Evolutionary conservation across 2,797 vertebrate species (phyloP).

Genomic region (Pitangus sulphuratus): DNA sequence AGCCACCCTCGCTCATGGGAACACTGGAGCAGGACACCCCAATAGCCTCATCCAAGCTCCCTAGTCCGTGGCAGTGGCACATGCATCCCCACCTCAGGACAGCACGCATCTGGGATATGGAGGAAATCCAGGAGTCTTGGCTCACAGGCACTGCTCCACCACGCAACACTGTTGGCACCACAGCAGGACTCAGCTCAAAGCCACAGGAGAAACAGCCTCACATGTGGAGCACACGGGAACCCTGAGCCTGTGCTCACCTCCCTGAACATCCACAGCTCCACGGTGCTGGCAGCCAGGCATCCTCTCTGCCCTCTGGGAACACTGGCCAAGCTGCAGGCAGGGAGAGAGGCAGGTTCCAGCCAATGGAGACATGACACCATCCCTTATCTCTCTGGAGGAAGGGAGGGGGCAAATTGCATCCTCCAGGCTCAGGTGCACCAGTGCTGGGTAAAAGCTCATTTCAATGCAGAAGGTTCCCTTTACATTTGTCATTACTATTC

Average conservation of each 20-base stretch:
- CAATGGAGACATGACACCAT: constrained; percentile 29
- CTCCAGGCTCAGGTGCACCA: constrained; percentile 73
- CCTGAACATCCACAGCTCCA: neutral
- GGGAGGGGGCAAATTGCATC: constrained; percentile 21
- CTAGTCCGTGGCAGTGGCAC: neutral
- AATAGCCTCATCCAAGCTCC: neutral
- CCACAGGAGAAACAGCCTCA: fast-evolving
- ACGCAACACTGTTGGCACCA: fast-evolving
- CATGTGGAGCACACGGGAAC: fast-evolving
- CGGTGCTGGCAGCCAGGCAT: neutral
- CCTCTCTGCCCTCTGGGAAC: neutral
- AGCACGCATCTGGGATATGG: neutral
- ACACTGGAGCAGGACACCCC: neutral
- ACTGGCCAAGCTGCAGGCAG: neutral
- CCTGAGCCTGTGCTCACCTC: neutral
- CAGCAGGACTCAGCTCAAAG: neutral
- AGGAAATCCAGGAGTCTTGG: neutral
- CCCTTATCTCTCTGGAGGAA: neutral
- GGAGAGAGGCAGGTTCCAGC: neutral
- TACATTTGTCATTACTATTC: constrained; percentile 67
- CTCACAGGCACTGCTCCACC: neutral
- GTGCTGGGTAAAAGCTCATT: constrained; percentile 57
- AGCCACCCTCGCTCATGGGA: fast-evolving
- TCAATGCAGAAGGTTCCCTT: constrained; percentile 50
- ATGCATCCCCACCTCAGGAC: fast-evolving